A percentile compares a stretch with the other conserved stretches of the same genome.
Conservation (phyloP, 2,797 vertebrate genomes). For the Coccyzus lansbergi region DNA sequence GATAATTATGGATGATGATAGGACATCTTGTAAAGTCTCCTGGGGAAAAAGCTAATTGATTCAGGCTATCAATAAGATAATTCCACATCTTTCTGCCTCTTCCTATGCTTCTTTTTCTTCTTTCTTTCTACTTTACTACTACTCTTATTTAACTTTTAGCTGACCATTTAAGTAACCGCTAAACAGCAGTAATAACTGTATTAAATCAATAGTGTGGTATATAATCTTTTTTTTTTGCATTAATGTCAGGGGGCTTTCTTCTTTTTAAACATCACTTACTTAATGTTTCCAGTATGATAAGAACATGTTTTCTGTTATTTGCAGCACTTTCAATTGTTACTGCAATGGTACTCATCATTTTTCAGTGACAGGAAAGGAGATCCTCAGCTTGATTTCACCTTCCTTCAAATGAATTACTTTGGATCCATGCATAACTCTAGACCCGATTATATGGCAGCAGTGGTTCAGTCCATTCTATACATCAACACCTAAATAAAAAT, state of each 20-base stretch:
- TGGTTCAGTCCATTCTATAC: not conserved
- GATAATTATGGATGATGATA: slow-evolving; percentile 5
- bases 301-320: not conserved
- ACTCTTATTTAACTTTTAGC: slow-evolving; percentile 51
- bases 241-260: slow-evolving; percentile 6
- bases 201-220: not conserved
- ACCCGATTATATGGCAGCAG: not conserved
- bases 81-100: not conserved
- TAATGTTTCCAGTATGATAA: not conserved
- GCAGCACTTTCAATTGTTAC: not conserved
- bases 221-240: slow-evolving; percentile 31
- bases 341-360: not conserved
- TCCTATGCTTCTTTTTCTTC: not conserved
- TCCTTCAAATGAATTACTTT: not conserved
- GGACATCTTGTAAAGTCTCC: not conserved
- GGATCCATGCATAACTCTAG: not conserved
- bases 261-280: not conserved
- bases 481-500: not conserved
- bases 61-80: slow-evolving; percentile 8
- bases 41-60: not conserved
- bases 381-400: not conserved
- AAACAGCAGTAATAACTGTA: slow-evolving; percentile 11
- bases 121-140: not conserved
- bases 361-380: not conserved
- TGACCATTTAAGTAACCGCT: not conserved